phyloP scores from a whole-genome alignment of 1,140 invertebrate genomes.

The Drosophila lowei region DNA sequence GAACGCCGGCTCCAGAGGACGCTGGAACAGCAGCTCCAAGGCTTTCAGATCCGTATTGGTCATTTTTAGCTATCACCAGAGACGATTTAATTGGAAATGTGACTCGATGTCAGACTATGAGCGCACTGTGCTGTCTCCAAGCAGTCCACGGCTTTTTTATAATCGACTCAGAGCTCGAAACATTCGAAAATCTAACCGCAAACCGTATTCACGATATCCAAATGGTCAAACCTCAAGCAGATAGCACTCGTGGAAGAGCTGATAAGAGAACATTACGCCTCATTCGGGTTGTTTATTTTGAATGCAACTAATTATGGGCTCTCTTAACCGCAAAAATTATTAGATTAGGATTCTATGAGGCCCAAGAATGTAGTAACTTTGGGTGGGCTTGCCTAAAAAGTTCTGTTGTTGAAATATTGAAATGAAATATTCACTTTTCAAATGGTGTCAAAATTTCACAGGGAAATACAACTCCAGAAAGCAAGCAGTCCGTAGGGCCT shows the following conservation, averaged over 20 bases:
- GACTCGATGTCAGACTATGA: not conserved
- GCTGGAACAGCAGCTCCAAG: conserved; percentile 85
- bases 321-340: not conserved
- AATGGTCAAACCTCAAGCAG: not conserved
- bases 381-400: too few relatives aligned
- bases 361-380: too few relatives aligned
- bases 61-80: conserved; percentile 5
- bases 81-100: not conserved
- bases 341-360: too few relatives aligned
- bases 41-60: conserved; percentile 72
- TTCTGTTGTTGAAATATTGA: too few relatives aligned
- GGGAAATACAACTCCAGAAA: conserved; percentile 35
- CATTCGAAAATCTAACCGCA: conserved; percentile 7
- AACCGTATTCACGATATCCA: not conserved
- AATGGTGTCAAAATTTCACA: not conserved
- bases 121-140: conserved; percentile 11
- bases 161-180: not conserved
- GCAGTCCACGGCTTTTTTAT: conserved; percentile 13
- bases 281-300: not conserved
- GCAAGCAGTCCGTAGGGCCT: conserved; percentile 26
- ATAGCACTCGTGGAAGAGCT: not conserved
- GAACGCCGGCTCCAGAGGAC: conserved; percentile 86
- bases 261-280: conserved; percentile 16
- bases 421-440: conserved; percentile 5
- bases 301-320: not conserved